A percentile compares a stretch with the other conserved stretches of the same genome.
phyloP scores from a whole-genome alignment of 1,140 invertebrate species.

The Pseudoatta argentina region DNA sequence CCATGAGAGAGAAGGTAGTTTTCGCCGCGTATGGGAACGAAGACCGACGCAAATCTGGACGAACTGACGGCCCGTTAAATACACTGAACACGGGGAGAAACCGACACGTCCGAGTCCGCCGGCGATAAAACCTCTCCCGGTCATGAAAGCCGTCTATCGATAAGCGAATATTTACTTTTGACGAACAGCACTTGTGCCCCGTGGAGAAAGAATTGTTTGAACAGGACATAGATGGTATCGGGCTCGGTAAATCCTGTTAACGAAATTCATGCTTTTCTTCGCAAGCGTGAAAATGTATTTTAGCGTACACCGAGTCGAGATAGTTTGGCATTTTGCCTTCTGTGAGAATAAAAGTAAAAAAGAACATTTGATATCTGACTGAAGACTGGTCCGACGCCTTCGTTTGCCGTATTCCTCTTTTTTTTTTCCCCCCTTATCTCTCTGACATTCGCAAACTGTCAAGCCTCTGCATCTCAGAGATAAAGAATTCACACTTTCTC shows the following conservation, averaged over 20 bases:
- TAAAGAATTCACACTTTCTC: constrained; percentile 63
- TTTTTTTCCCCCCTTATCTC: neutral
- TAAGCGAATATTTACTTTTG: constrained; percentile 64
- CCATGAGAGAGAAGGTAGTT: constrained; percentile 11
- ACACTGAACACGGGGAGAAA: constrained; percentile 39
- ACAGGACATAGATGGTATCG: constrained; percentile 57
- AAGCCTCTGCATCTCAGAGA: constrained; percentile 57
- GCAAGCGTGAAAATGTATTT: constrained; percentile 60
- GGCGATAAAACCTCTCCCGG: constrained; percentile 49
- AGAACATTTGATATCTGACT: constrained; percentile 41
- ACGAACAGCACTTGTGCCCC: constrained; percentile 56
- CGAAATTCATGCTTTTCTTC: constrained; percentile 61
- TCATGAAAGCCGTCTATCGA: constrained; percentile 60
- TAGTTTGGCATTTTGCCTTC: constrained; percentile 62
- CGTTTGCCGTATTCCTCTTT: constrained; percentile 25
- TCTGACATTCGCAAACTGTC: constrained; percentile 62
- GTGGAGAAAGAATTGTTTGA: constrained; percentile 61
- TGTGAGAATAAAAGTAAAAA: constrained; percentile 23
- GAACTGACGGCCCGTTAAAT: constrained; percentile 50
- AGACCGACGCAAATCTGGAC: constrained; percentile 49
- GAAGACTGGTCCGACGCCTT: constrained; percentile 53
- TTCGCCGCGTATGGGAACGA: constrained; percentile 12
- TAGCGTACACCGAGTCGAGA: constrained; percentile 32
- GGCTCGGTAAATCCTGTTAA: constrained; percentile 59
- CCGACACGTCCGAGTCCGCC: constrained; percentile 40